A percentile compares a stretch with the other conserved stretches of the same genome.
Evolutionary conservation across 2,113 vertebrate genomes (phyloP).

Genomic region (Piaya cayana): DNA sequence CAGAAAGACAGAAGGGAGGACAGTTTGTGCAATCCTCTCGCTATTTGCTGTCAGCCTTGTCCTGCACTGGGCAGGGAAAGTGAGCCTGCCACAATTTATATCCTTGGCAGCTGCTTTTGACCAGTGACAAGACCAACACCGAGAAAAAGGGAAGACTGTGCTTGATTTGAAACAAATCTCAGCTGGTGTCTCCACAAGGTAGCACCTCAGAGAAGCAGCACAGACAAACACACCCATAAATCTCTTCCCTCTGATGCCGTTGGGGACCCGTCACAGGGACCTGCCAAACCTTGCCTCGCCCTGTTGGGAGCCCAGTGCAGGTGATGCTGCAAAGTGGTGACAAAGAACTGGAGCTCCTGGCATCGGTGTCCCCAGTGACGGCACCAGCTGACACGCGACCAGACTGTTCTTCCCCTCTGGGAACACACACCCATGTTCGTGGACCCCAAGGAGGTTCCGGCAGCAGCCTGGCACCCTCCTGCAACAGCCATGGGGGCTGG

Average conservation of each 20-base stretch:
- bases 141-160: neutral
- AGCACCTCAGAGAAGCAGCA: neutral
- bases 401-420: fast-evolving
- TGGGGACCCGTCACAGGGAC: neutral
- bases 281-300: too few species aligned
- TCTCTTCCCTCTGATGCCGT: neutral
- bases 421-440: fast-evolving
- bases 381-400: neutral
- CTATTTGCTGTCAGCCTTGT: neutral
- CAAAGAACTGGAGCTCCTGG: neutral
- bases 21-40: neutral
- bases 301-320: fast-evolving
- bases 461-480: neutral
- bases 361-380: too few species aligned
- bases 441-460: neutral
- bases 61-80: neutral
- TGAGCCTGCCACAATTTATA: neutral
- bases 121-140: neutral
- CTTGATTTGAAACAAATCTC: neutral
- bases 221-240: fast-evolving
- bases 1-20: neutral
- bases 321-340: too few species aligned
- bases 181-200: neutral
- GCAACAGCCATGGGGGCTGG: neutral
- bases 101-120: neutral